Base-by-base conservation (phyloP, 2,113 vertebrate species). In the Pseudorasbora parva region DNA sequence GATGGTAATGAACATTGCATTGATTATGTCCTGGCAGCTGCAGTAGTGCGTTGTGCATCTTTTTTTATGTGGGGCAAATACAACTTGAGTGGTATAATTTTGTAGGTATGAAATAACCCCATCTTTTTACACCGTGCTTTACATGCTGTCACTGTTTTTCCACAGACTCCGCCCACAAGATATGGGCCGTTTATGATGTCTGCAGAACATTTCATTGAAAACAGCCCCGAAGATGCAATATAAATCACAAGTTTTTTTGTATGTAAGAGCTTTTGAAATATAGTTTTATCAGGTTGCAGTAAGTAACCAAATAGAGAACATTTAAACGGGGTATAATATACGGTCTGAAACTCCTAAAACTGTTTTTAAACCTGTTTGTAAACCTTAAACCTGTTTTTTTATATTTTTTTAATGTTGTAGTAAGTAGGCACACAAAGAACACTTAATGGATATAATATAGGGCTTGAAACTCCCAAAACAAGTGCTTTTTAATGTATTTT, bases 101-200 rank as follows among this genome's bases (percentile, higher is more conserved):
- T 43, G 5, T 21, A 30, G 27, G 45, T 73, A 30, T 74, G 23
- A 7, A 25, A 27, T 73, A 19, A 74, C 3, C 4, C n/a, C 15
- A 33, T 33, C 27, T 8, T 17, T 54, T 51, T 25, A 51, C 14
- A 25, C 12, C 3, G 45, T 74, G 41, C 0, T 71, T 14, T 10
- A 19, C 14, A 27, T 9, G 14, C 8, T 30, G 72, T 74, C 69
- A 72, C 43, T 74, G 12, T 75, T 62, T 64, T 41, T 41, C 45
- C 43, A 4, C 49, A n/a, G 27, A 37, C 45, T 49, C 30, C 62
- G 73, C 60, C 60, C 30, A 17, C 2, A 25, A 21, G 45, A 21
- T n/a, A 11, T 19, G 23, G 14, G 41, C 23, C 23, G 83, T 84
- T 78, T 84, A 78, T 60, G 37, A 30, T 72, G 2, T 33, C 49